phyloP scores from a whole-genome alignment of 2,113 vertebrate genomes.

The Rissa tridactyla region DNA sequence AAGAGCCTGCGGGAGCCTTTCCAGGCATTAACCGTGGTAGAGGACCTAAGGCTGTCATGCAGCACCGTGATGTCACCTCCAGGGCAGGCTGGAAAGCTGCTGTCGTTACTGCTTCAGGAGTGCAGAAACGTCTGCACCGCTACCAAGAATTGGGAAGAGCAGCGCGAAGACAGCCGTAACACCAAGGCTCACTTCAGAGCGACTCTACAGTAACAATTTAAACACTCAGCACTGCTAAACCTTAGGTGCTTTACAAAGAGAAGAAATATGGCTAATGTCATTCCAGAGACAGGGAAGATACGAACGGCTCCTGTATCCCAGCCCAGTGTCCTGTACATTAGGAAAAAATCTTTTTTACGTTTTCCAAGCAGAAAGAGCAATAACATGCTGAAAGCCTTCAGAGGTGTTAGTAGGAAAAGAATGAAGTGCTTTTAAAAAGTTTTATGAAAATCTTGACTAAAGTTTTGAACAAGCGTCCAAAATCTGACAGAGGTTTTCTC shows the following conservation, averaged over 20 bases:
- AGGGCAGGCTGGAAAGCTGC: background rate
- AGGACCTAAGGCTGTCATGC: background rate
- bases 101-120: background rate
- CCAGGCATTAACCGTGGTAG: background rate
- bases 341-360: background rate
- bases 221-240: background rate
- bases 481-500: background rate
- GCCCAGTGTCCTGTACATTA: background rate
- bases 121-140: background rate
- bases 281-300: background rate
- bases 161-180: rapidly evolving
- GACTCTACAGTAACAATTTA: background rate
- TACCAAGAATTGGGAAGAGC: background rate
- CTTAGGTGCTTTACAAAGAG: background rate
- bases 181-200: background rate
- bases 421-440: background rate
- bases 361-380: background rate
- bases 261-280: background rate
- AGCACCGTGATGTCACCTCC: background rate
- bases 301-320: background rate
- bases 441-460: background rate
- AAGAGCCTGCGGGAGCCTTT: background rate
- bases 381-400: background rate
- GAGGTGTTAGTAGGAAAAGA: background rate
- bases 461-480: background rate